These are phyloP conservation scores for Atrichornis clamosus DNA, from an alignment of 2,113 vertebrate genomes.

Conservation along the genomic window DNA sequence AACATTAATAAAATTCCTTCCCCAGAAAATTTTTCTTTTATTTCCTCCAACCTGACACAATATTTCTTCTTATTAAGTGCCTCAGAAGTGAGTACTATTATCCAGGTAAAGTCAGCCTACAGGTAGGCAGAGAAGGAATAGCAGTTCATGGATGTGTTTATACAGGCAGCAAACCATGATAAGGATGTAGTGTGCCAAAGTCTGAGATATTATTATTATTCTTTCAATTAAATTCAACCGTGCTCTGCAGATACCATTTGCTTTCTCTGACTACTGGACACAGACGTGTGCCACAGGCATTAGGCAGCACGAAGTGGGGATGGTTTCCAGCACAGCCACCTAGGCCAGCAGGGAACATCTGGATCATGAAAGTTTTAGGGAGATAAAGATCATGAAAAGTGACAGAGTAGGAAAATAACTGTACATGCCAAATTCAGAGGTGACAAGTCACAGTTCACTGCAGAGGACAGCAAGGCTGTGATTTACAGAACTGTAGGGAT, in stretches of 20 bases:
- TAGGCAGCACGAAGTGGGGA: background rate
- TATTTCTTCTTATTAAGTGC: background rate
- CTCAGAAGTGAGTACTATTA: background rate
- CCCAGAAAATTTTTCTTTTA: background rate
- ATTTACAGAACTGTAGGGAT: background rate
- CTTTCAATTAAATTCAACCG: conserved; percentile 12
- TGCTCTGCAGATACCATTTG: background rate
- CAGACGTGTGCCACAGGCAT: background rate
- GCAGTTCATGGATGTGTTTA: background rate
- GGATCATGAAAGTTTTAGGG: conserved; percentile 42
- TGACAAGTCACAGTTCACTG: background rate
- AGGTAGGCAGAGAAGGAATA: background rate
- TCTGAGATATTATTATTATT: background rate
- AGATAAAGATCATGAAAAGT: conserved; percentile 14
- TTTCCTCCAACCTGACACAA: background rate
- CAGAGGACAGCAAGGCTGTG: background rate
- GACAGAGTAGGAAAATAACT: background rate
- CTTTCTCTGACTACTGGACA: background rate
- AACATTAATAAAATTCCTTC: background rate
- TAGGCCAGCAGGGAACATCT: conserved; percentile 14
- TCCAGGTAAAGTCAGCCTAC: background rate
- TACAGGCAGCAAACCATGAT: background rate
- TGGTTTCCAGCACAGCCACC: background rate
- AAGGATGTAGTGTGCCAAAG: background rate
- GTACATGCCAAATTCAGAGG: background rate